A percentile compares a stretch with the other conserved stretches of the same genome.
Conservation (phyloP, 2,888 invertebrate genomes). For the Omphaloscelis lunosa region DNA sequence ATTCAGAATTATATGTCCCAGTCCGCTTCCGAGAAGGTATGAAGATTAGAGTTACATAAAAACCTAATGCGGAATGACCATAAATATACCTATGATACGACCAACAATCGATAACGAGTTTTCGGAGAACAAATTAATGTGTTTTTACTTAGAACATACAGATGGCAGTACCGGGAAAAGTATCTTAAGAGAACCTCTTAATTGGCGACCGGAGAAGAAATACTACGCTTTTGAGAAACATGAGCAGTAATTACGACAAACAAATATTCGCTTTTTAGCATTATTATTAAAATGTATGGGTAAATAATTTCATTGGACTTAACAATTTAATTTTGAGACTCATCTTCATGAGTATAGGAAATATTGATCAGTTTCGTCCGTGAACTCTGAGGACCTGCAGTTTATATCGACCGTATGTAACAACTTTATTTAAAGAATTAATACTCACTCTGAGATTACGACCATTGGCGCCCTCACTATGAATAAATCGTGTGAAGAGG, state of each 20-base stretch:
- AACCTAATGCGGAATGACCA: slow-evolving; percentile 67
- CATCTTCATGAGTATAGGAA: slow-evolving; percentile 14
- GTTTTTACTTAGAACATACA: slow-evolving; percentile 75
- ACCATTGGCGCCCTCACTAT: slow-evolving; percentile 18
- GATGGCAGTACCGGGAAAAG: slow-evolving; percentile 74
- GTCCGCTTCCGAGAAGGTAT: slow-evolving; percentile 75
- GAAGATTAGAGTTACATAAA: slow-evolving; percentile 76
- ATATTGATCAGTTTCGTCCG: slow-evolving; percentile 23
- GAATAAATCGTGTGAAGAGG: slow-evolving; percentile 28
- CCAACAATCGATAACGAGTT: slow-evolving; percentile 76
- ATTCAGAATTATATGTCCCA: slow-evolving; percentile 70
- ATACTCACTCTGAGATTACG: slow-evolving; percentile 37
- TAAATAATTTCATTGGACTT: slow-evolving; percentile 18
- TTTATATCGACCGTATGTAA: slow-evolving; percentile 28
- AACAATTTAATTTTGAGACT: not conserved
- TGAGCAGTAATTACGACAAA: slow-evolving; percentile 17
- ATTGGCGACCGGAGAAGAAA: slow-evolving; percentile 65
- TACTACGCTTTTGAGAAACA: slow-evolving; percentile 47
- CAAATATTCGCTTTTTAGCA: slow-evolving; percentile 13
- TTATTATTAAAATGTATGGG: not conserved
- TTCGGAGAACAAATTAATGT: slow-evolving; percentile 78
- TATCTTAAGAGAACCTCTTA: slow-evolving; percentile 68
- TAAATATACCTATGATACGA: slow-evolving; percentile 69
- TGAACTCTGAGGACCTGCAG: slow-evolving; percentile 41
- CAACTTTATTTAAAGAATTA: slow-evolving; percentile 50